A percentile compares a stretch with the other conserved stretches of the same genome.
phyloP scores from a whole-genome alignment of 2,797 vertebrate genomes.

The Crenichthys baileyi region DNA sequence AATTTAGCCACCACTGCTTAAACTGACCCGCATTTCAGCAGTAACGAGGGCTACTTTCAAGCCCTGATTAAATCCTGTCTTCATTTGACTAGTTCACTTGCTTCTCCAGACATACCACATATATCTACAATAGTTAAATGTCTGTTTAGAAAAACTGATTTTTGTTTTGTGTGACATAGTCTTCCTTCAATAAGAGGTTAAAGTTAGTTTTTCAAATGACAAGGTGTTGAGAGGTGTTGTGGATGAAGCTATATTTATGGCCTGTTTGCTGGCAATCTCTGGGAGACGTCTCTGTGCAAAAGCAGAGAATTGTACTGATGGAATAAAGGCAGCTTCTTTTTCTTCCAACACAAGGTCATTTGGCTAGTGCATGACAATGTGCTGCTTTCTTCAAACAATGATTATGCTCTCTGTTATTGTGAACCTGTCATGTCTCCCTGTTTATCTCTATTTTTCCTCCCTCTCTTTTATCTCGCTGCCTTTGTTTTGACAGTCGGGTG shows the following conservation, averaged over 20 bases:
- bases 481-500: conserved; percentile 81
- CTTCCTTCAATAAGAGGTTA: conserved; percentile 45
- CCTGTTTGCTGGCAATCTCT: conserved; percentile 58
- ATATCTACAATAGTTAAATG: conserved; percentile 39
- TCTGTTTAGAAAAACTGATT: conserved; percentile 45
- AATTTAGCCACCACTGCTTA: background rate
- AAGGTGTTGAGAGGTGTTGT: conserved; percentile 61
- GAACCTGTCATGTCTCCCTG: conserved; percentile 55
- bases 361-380: conserved; percentile 48
- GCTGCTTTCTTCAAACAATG: conserved; percentile 59
- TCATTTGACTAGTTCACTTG: conserved; percentile 45
- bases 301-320: conserved; percentile 40
- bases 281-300: conserved; percentile 47
- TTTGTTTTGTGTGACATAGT: conserved; percentile 45
- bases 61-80: conserved; percentile 41
- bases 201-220: conserved; percentile 53
- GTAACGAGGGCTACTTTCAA: background rate
- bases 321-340: conserved; percentile 54
- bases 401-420: conserved; percentile 66
- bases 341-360: conserved; percentile 62
- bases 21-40: background rate
- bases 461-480: conserved; percentile 21
- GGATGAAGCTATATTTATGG: conserved; percentile 68
- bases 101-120: conserved; percentile 40
- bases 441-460: conserved; percentile 24